Evolutionary conservation across 2,797 vertebrate genomes (phyloP).

Genomic region (Holocentrus rufus): DNA sequence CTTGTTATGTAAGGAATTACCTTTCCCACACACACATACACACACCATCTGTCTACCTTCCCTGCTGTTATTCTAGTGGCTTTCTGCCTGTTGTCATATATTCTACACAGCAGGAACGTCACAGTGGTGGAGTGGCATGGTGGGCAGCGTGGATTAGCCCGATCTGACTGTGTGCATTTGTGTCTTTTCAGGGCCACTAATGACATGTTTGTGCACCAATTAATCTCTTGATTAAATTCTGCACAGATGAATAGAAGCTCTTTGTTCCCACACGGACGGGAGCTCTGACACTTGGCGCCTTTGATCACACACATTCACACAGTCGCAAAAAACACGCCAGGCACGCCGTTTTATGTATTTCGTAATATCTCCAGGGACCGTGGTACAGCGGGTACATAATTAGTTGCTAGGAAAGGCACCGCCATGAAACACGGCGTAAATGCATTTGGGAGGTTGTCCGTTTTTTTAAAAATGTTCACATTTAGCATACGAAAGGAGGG

Average conservation of each 20-base stretch:
- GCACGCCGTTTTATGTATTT: background rate
- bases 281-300: conserved; percentile 45
- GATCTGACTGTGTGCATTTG: conserved; percentile 42
- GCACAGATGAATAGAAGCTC: conserved; percentile 53
- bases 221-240: conserved; percentile 78
- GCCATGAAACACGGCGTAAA: background rate
- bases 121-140: conserved; percentile 42
- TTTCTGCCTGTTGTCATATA: conserved; percentile 59
- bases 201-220: conserved; percentile 69
- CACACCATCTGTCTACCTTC: conserved; percentile 60
- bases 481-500: too few species aligned
- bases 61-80: conserved; percentile 44
- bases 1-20: conserved; percentile 62
- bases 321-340: conserved; percentile 13
- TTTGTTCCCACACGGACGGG: conserved; percentile 54
- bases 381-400: background rate
- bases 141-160: conserved; percentile 62
- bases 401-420: background rate
- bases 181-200: conserved; percentile 59
- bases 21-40: conserved; percentile 36
- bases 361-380: background rate
- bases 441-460: background rate
- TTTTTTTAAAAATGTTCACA: too few species aligned
- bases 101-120: conserved; percentile 58
- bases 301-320: conserved; percentile 4